Base-by-base conservation (phyloP, 2,113 vertebrate genomes). In the Macrotus californicus region DNA sequence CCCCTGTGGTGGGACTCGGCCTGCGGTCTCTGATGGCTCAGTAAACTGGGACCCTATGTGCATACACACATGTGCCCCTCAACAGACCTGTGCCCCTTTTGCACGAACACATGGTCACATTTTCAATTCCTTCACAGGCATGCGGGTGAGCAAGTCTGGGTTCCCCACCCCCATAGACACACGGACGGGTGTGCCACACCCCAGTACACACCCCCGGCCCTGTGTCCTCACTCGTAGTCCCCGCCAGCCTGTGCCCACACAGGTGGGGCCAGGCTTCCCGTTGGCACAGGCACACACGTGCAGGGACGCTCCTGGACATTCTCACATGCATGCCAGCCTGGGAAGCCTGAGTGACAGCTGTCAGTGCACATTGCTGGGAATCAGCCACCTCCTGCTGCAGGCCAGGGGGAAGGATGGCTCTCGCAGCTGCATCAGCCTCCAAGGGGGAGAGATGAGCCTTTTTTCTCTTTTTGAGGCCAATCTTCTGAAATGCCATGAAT, bases 321-420 rank as follows among this genome's bases (percentile, higher is more conserved):
- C 79, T 82, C 48, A 10, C 0, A 0, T 39, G 72, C 31, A 31
- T 0, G 0, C 8, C 16, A 13, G 56, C 48, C 48, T 80, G 69
- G 66, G 90, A 81, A 94, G 73, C 29, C 91, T 95, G 97, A 99
- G 39, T 98, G 98, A 98, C 97, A 98, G 97, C 96, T 98, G 97
- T 97, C 97, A 97, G 70, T 1, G 46, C 2, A 0, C 87, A 1
- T 7, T 1, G 81, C 70, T 21, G 89, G 85, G 87, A 59, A 34
- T 0, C 67, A 15, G 93, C 83, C 82, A 11, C 48, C 87, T 84
- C 46, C 81, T 96, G 95, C 85, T 89, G 97, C 97, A 9, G 92
- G 97, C 98, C 96, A 96, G 95, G 97, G 98, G 83, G 61, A 54
- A 34, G 26, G 7, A 0, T 0, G 26, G 79, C 70, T 31, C 52